Percentiles rank a stretch among this genome's conserved stretches.
These are phyloP conservation scores for Rhabdornis inornatus DNA, from an alignment of 2,113 vertebrate species.

Conservation along the genomic window DNA sequence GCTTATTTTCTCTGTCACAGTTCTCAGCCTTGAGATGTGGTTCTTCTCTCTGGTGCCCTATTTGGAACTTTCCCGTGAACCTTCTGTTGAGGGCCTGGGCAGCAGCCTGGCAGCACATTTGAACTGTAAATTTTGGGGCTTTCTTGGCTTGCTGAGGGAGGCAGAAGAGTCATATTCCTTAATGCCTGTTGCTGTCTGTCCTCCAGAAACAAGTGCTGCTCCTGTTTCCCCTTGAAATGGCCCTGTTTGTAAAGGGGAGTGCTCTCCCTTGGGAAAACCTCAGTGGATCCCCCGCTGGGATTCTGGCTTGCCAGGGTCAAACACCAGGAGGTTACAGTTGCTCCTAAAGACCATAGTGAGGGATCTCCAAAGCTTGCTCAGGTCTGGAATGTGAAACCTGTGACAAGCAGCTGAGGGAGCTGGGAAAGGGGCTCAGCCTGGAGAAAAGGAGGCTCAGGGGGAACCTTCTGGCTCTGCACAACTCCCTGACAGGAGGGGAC, in stretches of 20 bases:
- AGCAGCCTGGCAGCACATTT: background rate
- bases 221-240: background rate
- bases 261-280: background rate
- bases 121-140: background rate
- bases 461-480: background rate
- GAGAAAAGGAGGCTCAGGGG: background rate
- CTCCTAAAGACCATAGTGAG: background rate
- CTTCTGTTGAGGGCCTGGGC: background rate
- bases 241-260: background rate
- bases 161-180: background rate
- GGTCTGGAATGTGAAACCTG: background rate
- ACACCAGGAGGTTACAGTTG: background rate
- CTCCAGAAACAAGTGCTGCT: background rate
- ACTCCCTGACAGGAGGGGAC: background rate
- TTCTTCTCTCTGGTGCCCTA: background rate
- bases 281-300: rapidly evolving
- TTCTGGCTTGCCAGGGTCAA: background rate
- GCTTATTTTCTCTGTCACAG: background rate
- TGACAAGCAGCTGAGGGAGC: background rate
- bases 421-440: background rate
- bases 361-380: background rate
- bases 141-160: background rate
- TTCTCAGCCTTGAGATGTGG: rapidly evolving
- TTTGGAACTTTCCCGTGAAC: background rate
- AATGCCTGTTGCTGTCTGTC: background rate